Base-by-base conservation (phyloP, 2,113 vertebrate species). In the Hydrochoerus hydrochaeris region DNA sequence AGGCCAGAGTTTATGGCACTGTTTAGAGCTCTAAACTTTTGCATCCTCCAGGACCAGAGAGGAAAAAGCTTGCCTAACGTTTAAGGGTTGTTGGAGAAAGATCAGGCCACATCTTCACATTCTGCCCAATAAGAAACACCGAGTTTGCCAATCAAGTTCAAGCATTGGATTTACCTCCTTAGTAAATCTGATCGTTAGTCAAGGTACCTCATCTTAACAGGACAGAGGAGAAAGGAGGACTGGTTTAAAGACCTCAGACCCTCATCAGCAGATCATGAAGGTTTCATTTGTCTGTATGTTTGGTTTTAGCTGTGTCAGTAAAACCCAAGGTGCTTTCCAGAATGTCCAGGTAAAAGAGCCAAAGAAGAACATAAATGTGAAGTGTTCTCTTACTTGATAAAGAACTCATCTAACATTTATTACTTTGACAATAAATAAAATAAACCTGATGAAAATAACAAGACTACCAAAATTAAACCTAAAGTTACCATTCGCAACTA, bases 391-490 rank as follows among this genome's bases (percentile, higher is more conserved):
- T 86, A 17, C 7, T n/a, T 77, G 46, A 57, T 63, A 32, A 88
- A 46, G 38, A 87, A 63, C 2, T 52, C 60, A 1, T 28, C 81
- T 93, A 81, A 52, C 3, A 26, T 71, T 86, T 57, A 73, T 87
- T 46, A 93, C n/a, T 84, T 65, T n/a, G 46, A 90, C 82, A 83
- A 80, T 52, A 75, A 52, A 63, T 2, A 65, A 88, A 95, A 32
- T 8, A 75, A 5, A 9, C 10, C 28, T 77, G 65, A 54, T 17
- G 83, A 84, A 93, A 88, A 87, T 30, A 84, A 11, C 52, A 90
- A n/a, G 14, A 5, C 13, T 83, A 17, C 24, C 11, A 19, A 69
- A 32, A 49, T 44, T 49, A 62, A n/a, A 19, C 32, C 26, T 26
- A 77, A 71, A 77, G 46, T 20, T 20, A 71, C 38, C 9, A 16